Percentiles rank a stretch among this genome's conserved stretches.
Conservation (phyloP, 2,113 vertebrate genomes). For the Engystomops pustulosus region DNA sequence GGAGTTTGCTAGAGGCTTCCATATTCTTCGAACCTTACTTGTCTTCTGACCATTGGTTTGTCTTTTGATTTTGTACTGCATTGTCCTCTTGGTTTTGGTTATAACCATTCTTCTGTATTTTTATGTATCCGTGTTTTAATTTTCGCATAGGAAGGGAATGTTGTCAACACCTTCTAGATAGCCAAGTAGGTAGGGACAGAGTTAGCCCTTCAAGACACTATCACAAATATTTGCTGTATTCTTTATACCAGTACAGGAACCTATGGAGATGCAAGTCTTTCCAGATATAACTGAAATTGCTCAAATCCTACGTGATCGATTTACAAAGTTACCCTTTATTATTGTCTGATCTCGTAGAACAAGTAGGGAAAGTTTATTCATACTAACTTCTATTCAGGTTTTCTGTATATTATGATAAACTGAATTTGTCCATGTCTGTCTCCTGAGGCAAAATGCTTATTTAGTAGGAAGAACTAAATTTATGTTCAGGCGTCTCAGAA, state of each 20-base stretch:
- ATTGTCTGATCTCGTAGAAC: not conserved
- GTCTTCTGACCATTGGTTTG: no score
- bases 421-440: conserved; percentile 22
- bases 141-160: no score
- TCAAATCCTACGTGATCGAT: not conserved
- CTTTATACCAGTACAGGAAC: no score
- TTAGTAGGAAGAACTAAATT: conserved; percentile 43
- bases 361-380: not conserved
- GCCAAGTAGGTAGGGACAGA: no score
- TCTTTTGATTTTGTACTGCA: no score
- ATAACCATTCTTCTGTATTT: no score
- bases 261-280: not conserved
- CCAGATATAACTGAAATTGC: not conserved
- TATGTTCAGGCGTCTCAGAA: conserved; percentile 41
- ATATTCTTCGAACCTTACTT: no score
- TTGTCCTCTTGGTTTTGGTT: no score
- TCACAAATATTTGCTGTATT: no score
- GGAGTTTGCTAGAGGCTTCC: no score
- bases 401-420: conserved; percentile 47
- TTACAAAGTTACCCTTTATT: not conserved
- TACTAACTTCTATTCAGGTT: not conserved
- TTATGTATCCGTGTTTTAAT: no score
- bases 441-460: conserved; percentile 31
- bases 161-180: no score
- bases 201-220: not conserved